Base-by-base conservation (phyloP, 2,888 invertebrate species). In the Polymixis lichenea region DNA sequence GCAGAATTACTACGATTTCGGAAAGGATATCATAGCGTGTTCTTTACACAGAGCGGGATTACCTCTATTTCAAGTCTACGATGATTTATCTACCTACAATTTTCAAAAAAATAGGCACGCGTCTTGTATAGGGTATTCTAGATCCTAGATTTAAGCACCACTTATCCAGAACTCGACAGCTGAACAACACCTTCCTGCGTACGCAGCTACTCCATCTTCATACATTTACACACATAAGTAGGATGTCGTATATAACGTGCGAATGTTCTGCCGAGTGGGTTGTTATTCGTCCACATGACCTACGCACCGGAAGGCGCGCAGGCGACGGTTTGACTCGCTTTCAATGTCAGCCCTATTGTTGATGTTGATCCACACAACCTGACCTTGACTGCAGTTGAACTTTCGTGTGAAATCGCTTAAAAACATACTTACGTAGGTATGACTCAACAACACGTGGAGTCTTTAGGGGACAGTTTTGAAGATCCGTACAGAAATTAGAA, bases 221-320 rank as follows among this genome's bases (percentile, higher is more conserved):
- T n/a, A 67, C 49, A 22, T 58, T 64, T 56, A 65, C 17, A 53
- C 49, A 66, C 69, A 82, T 85, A 87, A 87, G 79, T 79, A 90
- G 90, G 90, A 90, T 89, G 89, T 89, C 83, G 79, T 86, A 88
- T 85, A 88, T 87, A 83, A 88, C 78, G 83, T 80, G 85, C 75
- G 77, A 89, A 87, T 87, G 84, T 79, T 77, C 75, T 83, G 68
- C 70, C 32, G 84, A 87, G 87, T 89, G 87, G 67, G 58, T 71
- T 73, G 85, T 84, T 83, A 78, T 87, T 84, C 83, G 85, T 85
- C 82, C 80, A 77, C 78, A 83, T 86, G 86, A 90, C 83, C 80
- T 82, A 85, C 82, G 85, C 83, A 84, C 86, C 87, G 87, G 89
- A 89, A 84, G 80, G 72, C 55, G 73, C 60, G 64, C 73, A 61